Conservation (phyloP, 2,888 invertebrate genomes). For the Apotomis betuletana region DNA sequence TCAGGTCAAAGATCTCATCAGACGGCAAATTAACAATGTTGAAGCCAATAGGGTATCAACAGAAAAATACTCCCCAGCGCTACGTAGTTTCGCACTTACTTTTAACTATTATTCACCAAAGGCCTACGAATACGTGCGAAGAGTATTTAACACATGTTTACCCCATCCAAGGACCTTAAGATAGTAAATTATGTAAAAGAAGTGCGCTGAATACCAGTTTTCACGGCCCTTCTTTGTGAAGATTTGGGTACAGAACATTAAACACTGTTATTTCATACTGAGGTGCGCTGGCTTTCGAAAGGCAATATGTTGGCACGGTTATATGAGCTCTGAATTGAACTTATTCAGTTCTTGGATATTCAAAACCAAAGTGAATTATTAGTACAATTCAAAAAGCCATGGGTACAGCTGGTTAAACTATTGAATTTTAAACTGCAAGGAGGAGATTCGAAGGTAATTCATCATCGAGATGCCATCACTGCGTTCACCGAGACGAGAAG, state of each 20-base stretch:
- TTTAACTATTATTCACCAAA: no score
- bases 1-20: no score
- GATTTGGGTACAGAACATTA: slow-evolving; percentile 45
- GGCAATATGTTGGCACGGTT: slow-evolving; percentile 42
- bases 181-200: slow-evolving; percentile 36
- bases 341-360: slow-evolving; percentile 22
- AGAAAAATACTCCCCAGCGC: no score
- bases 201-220: slow-evolving; percentile 44
- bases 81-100: no score
- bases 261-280: slow-evolving; percentile 37
- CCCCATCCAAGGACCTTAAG: slow-evolving; percentile 9
- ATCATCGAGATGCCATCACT: slow-evolving; percentile 42
- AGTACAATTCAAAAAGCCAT: slow-evolving; percentile 30
- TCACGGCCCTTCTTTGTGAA: slow-evolving; percentile 40
- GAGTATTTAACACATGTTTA: background rate
- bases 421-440: slow-evolving; percentile 46
- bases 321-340: slow-evolving; percentile 31
- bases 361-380: slow-evolving; percentile 20
- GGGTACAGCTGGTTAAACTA: slow-evolving; percentile 40
- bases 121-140: no score
- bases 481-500: slow-evolving; percentile 44
- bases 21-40: no score
- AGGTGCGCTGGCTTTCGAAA: slow-evolving; percentile 40
- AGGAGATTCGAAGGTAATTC: slow-evolving; percentile 44
- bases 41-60: no score